Conservation (phyloP, 2,888 invertebrate species). For the Acheta domesticus region DNA sequence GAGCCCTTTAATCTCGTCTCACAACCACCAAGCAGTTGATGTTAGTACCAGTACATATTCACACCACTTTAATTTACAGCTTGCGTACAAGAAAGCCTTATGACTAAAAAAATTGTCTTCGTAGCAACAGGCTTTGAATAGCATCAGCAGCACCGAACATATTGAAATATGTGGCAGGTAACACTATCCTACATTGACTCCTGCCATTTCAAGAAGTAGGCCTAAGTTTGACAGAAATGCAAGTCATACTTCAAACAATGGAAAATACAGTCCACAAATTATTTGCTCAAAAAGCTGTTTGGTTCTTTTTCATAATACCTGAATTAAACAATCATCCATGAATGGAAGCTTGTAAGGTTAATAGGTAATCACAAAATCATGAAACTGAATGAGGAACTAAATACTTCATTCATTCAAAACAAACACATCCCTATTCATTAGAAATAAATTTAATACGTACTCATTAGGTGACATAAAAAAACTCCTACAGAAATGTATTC, state of each 20-base stretch:
- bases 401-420: slow-evolving; percentile 20
- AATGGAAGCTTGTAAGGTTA: slow-evolving; percentile 18
- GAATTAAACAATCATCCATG: neutral
- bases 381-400: slow-evolving; percentile 10
- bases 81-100: slow-evolving; percentile 1
- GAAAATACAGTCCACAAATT: slow-evolving; percentile 3
- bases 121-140: neutral
- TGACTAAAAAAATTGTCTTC: neutral
- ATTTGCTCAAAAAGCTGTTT: neutral
- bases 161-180: neutral
- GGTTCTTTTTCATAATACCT: too few relatives aligned
- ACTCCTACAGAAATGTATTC: slow-evolving; percentile 34
- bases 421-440: slow-evolving; percentile 36
- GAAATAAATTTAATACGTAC: slow-evolving; percentile 39
- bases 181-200: neutral
- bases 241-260: neutral
- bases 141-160: neutral
- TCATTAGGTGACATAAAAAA: slow-evolving; percentile 35
- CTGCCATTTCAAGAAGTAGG: neutral
- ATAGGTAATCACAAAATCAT: slow-evolving; percentile 12
- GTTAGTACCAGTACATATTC: slow-evolving; percentile 1
- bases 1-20: slow-evolving; percentile 29
- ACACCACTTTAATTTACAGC: slow-evolving; percentile 18
- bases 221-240: neutral
- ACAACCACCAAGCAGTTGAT: slow-evolving; percentile 29